Percentiles rank a stretch among this genome's conserved stretches.
Evolutionary conservation across 2,113 vertebrate genomes (phyloP).

Genomic region (Actenoides lindsayi): DNA sequence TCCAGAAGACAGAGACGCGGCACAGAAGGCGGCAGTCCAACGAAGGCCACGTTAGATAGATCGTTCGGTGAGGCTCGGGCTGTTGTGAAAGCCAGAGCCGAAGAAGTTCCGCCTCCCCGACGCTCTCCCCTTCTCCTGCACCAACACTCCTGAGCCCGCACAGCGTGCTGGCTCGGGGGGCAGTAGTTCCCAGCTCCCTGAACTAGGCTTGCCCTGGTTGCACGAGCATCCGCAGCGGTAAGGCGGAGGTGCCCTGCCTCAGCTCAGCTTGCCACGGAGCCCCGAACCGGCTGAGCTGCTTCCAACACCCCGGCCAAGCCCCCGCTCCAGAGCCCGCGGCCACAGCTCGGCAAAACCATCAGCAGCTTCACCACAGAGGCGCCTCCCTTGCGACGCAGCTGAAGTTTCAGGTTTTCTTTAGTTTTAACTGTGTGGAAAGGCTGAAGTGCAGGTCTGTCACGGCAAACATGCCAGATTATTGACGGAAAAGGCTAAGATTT

Average conservation of each 20-base stretch:
- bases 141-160: not conserved
- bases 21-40: not conserved
- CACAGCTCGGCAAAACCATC: not conserved
- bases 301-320: not conserved
- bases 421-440: not conserved
- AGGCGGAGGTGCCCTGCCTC: not conserved
- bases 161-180: accelerated
- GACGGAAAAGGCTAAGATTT: not conserved
- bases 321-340: not conserved
- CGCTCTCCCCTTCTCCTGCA: not conserved
- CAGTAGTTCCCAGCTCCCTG: not conserved
- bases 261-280: not conserved
- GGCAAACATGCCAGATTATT: not conserved
- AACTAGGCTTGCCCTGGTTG: not conserved
- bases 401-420: not conserved
- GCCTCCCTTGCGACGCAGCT: not conserved
- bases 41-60: not conserved
- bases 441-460: not conserved
- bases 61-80: not conserved
- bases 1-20: accelerated
- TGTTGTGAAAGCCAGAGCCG: not conserved
- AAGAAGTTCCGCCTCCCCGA: not conserved
- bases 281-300: not conserved
- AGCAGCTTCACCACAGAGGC: not conserved
- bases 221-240: accelerated